These are phyloP conservation scores for Gryon sp. DNA, from an alignment of 1,140 invertebrate species.

Conservation along the genomic window DNA sequence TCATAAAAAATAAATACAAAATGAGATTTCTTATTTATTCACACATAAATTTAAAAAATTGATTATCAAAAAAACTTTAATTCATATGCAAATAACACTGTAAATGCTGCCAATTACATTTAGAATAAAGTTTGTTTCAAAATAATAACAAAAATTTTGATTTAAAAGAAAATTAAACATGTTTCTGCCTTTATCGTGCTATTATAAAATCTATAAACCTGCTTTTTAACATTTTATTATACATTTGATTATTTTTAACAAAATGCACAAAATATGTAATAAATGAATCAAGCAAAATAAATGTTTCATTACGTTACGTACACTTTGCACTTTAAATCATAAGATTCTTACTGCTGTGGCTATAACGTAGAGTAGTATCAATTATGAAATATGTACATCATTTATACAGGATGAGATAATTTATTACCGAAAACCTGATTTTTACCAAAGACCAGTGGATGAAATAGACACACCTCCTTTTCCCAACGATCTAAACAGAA, in stretches of 20 bases:
- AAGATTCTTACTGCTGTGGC: slow-evolving; percentile 8
- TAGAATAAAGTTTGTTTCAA: no score
- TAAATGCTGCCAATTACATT: no score
- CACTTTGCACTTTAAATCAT: slow-evolving; percentile 15
- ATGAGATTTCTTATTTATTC: no score
- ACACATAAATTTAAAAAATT: no score
- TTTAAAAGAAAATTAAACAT: no score
- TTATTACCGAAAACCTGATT: slow-evolving; percentile 68
- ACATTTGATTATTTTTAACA: slow-evolving; percentile 1
- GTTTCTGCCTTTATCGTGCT: no score
- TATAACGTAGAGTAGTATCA: slow-evolving; percentile 17
- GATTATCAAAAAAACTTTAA: no score
- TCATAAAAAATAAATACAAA: no score
- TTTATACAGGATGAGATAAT: slow-evolving; percentile 62
- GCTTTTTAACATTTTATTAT: background rate
- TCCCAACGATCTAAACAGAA: slow-evolving; percentile 64
- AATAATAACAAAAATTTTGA: no score
- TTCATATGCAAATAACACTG: no score
- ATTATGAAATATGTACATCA: slow-evolving; percentile 35
- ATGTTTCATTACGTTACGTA: slow-evolving; percentile 58
- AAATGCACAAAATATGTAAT: slow-evolving; percentile 29
- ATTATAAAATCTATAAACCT: no score
- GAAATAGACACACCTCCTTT: slow-evolving; percentile 76
- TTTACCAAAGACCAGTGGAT: slow-evolving; percentile 74
- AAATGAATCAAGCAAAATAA: slow-evolving; percentile 8